Evolutionary conservation across 2,797 vertebrate genomes (phyloP), one percentile per base, ranked within the genome.

Genomic region (Valencia hispanica): DNA sequence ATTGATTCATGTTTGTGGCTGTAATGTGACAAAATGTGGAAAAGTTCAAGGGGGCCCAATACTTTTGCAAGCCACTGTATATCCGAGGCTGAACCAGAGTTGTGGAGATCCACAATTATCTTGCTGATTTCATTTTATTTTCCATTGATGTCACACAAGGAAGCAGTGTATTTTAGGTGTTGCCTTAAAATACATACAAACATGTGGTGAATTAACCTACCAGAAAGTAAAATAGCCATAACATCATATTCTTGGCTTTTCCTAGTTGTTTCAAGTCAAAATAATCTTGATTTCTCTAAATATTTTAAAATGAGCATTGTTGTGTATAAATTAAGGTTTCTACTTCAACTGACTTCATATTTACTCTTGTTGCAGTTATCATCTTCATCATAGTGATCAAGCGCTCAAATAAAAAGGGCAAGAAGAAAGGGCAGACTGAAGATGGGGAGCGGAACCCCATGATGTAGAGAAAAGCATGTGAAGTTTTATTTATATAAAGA

Each of bases 381-480:
- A 0, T 68, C 48, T 88, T 96, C 78, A 2, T 89, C 36, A 15
- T 95, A 5, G 88, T 75, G 27, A 25, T 94, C 70, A 92, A 90
- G 80, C 87, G 84, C 6, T 45, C 34, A 15, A 88, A 80, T 18
- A 94, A 93, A 87, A 12, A 9, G 0, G 70, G 68, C 48, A 83
- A 87, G 71, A 90, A 81, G 68, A 77, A 73, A 71, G 9, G 0
- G 32, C 0, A 0, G n/a, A 10, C 0, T 18, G 74, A 14, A 0
- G 86, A 80, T 6, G 87, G 65, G 5, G 94, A 93, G 72, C 80
- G 2, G 55, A 89, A 90, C 9, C 45, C 43, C 72, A 89, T 95
- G 77, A 89, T 94, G 79, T 93, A 94, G 11, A 86, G 36, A 47
- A 14, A 43, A 43, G 39, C 32, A 53, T 43, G 27, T 41, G 55